A percentile compares a stretch with the other conserved stretches of the same genome.
Evolutionary conservation across 1,140 invertebrate species (phyloP).

Genomic region (Batillaria attramentaria): DNA sequence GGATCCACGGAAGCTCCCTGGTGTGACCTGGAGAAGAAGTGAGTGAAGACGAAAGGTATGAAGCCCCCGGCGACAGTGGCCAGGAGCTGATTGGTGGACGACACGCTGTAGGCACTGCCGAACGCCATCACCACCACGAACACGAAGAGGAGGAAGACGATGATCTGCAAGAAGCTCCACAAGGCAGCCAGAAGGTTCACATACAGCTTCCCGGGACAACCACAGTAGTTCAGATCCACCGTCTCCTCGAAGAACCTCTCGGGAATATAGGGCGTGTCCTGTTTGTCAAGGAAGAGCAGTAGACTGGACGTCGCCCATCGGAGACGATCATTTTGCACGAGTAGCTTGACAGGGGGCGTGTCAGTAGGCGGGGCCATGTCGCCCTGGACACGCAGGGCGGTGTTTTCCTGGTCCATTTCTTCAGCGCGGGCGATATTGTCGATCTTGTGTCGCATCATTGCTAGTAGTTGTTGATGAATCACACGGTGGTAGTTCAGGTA

Average conservation of each 20-base stretch:
- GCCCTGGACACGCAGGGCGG: slow-evolving; percentile 42
- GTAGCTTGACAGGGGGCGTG: neutral
- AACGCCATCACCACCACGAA: slow-evolving; percentile 57
- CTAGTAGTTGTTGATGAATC: slow-evolving; percentile 42
- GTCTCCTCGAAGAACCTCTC: slow-evolving; percentile 51
- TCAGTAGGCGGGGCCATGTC: slow-evolving; percentile 7
- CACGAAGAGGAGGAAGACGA: slow-evolving; percentile 56
- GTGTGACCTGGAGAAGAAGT: neutral
- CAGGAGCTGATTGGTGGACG: slow-evolving; percentile 55
- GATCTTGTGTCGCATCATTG: slow-evolving; percentile 43
- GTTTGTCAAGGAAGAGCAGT: slow-evolving; percentile 51
- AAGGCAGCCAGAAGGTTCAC: slow-evolving; percentile 43
- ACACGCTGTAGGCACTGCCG: slow-evolving; percentile 53
- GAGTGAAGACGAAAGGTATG: slow-evolving; percentile 53
- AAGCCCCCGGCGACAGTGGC: slow-evolving; percentile 57
- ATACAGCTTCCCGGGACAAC: slow-evolving; percentile 50
- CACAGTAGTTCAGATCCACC: slow-evolving; percentile 44
- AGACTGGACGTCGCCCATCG: slow-evolving; percentile 45
- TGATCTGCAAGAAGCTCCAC: slow-evolving; percentile 44
- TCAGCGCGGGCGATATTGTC: slow-evolving; percentile 39
- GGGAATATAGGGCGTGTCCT: slow-evolving; percentile 50
- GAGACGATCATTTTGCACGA: slow-evolving; percentile 22
- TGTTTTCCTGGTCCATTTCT: slow-evolving; percentile 45
- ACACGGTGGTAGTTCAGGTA: slow-evolving; percentile 54
- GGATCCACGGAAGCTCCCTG: slow-evolving; percentile 42